These are phyloP conservation scores for Scolopax bukidnonensis DNA, from an alignment of 2,797 vertebrate genomes.

Conservation along the genomic window DNA sequence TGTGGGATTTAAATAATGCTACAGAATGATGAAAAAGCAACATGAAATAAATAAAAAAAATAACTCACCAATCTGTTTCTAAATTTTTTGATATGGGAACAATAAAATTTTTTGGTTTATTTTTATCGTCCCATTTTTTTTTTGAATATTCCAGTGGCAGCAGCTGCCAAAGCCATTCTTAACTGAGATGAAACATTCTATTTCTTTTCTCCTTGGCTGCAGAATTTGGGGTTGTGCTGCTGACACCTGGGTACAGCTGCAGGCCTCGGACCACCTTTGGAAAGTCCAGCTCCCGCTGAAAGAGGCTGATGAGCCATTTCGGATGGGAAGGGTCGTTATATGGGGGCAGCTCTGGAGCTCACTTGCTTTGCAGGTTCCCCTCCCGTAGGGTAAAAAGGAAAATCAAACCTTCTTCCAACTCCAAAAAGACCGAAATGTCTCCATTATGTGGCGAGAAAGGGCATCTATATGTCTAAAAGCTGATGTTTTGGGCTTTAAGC, in stretches of 20 bases:
- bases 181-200: background rate
- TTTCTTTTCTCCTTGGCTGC: background rate
- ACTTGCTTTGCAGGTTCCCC: background rate
- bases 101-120: background rate
- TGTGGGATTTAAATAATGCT: background rate
- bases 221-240: background rate
- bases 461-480: background rate
- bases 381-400: background rate
- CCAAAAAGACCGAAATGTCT: background rate
- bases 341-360: accelerated
- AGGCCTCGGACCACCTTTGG: background rate
- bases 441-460: accelerated
- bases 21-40: background rate
- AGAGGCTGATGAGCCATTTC: background rate
- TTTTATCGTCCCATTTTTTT: background rate
- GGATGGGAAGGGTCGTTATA: accelerated
- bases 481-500: background rate
- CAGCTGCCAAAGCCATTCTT: background rate
- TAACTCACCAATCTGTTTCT: background rate
- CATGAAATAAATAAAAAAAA: background rate
- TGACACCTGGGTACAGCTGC: background rate
- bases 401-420: background rate
- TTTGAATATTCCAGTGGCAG: background rate
- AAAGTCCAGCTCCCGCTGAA: background rate
- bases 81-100: background rate